Base-by-base conservation (phyloP, 2,113 vertebrate genomes). In the Pomatostomus ruficeps region DNA sequence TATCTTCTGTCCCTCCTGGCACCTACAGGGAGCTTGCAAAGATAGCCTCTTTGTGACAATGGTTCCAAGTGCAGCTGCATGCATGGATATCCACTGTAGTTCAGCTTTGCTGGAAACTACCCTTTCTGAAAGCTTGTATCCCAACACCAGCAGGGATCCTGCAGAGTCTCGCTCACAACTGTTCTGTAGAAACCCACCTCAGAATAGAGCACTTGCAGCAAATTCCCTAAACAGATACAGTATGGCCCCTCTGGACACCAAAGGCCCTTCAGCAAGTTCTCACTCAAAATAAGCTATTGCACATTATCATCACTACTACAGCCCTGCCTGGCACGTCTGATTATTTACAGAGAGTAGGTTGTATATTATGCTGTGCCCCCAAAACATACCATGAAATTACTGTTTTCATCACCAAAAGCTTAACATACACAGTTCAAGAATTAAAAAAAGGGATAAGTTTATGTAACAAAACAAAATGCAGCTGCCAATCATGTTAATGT, bases 41-140 rank as follows among this genome's bases (percentile, higher is more conserved):
- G 19, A 18, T 4, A 42, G 4, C 0, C 0, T 17, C 43, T 88
- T 58, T 0, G 2, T 24, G 40, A 26, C 28, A 51, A 7, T 5
- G 29, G 6, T 55, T 78, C 15, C 43, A 82, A 85, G 26, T 23
- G 29, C 35, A 71, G n/a, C 33, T 70, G 33, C 20, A 20, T 9
- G 16, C 15, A 38, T 4, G 29, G 29, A 29, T 16, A 24, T 35
- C 51, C 33, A 49, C 21, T 22, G 14, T 9, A 75, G 51, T 63
- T 12, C 29, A 38, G n/a, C 63, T 91, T 91, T 11, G 5, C 35
- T 38, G n/a, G n/a, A 86, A 73, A 22, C 14, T 22, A 38, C 8
- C 5, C 21, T 79, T 86, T 61, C 12, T 49, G n/a, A n/a, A 76
- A 73, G 70, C 23, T 14, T 29, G 9, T 16, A 70, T 46, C 25